Percentiles rank a stretch among this genome's conserved stretches.
phyloP scores from a whole-genome alignment of 2,888 invertebrate species.

The Amblyjoppa proteus region DNA sequence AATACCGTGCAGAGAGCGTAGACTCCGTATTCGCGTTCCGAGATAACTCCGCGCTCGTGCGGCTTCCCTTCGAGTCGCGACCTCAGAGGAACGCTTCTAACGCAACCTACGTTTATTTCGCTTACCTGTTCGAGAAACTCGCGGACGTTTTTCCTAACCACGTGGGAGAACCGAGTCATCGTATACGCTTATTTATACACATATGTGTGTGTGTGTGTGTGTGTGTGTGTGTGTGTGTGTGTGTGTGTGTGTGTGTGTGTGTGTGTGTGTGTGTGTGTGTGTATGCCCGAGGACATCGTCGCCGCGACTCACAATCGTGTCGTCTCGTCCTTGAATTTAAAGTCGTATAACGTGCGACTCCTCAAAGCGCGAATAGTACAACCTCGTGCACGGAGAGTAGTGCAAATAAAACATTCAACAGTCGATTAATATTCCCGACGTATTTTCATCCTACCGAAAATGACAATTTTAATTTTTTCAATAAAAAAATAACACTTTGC shows the following conservation, averaged over 20 bases:
- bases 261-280: too few relatives aligned
- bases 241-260: too few relatives aligned
- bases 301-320: slow-evolving; percentile 39
- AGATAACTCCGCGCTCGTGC: slow-evolving; percentile 1
- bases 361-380: slow-evolving; percentile 17
- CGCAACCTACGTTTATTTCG: slow-evolving; percentile 11
- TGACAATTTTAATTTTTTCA: neutral
- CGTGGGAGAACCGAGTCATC: slow-evolving; percentile 52
- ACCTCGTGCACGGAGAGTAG: neutral
- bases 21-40: neutral
- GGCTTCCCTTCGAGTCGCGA: neutral
- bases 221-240: too few relatives aligned
- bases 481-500: neutral
- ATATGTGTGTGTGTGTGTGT: neutral
- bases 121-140: slow-evolving; percentile 54
- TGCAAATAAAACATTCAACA: neutral
- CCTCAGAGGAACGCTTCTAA: slow-evolving; percentile 28
- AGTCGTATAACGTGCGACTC: slow-evolving; percentile 25
- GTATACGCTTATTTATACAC: neutral
- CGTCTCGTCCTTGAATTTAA: slow-evolving; percentile 48
- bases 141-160: slow-evolving; percentile 44
- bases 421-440: neutral
- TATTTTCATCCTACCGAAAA: neutral
- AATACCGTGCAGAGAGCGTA: neutral
- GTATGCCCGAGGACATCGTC: slow-evolving; percentile 39